Conservation (phyloP, 2,113 vertebrate species). For the Madoqua kirkii region DNA sequence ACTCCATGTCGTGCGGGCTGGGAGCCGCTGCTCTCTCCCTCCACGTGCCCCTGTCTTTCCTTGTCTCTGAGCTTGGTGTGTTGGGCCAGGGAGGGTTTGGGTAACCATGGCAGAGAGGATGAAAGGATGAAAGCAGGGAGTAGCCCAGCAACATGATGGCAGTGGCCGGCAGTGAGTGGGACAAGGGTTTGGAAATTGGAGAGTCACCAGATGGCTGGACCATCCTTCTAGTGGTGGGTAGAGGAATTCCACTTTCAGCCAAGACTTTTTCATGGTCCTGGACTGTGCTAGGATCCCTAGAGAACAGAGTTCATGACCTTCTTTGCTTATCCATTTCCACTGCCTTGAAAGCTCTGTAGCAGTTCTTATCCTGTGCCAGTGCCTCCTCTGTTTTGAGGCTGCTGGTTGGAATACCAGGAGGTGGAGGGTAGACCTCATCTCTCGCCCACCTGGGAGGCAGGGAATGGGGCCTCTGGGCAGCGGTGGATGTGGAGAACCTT, state of each 20-base stretch:
- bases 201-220: background rate
- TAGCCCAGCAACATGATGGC: no score
- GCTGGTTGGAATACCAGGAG: background rate
- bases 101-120: background rate
- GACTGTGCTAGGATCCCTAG: background rate
- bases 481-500: background rate
- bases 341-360: background rate
- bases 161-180: background rate
- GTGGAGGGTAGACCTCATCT: background rate
- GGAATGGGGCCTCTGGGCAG: background rate
- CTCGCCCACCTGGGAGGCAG: background rate
- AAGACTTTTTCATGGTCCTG: background rate
- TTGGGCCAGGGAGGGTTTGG: background rate
- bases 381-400: background rate
- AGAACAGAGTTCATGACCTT: background rate
- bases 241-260: background rate
- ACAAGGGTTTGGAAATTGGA: background rate
- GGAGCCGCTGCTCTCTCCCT: background rate
- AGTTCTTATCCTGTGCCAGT: background rate
- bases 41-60: slow-evolving; percentile 47
- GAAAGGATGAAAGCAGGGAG: background rate
- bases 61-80: slow-evolving; percentile 58
- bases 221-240: background rate
- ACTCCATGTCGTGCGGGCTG: background rate
- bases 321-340: background rate